Percentiles rank a stretch among this genome's conserved stretches.
Evolutionary conservation across 1,140 invertebrate species (phyloP).

Genomic region (Ruditapes philippinarum): DNA sequence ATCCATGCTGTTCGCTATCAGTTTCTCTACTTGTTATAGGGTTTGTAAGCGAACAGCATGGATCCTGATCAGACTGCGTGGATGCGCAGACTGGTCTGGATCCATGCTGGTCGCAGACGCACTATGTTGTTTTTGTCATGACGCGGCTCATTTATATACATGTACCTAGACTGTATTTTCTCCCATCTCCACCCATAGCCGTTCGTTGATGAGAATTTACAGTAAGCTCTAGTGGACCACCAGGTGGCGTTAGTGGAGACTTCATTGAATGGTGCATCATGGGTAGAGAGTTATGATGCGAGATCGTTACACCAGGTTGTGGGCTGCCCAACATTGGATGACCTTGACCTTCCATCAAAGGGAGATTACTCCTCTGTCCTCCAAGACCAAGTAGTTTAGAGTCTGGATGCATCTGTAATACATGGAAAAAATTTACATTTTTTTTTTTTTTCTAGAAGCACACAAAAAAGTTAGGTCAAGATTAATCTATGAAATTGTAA

Average conservation of each 20-base stretch:
- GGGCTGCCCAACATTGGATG: slow-evolving; percentile 51
- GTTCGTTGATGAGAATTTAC: slow-evolving; percentile 60
- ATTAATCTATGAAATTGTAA: too few relatives aligned
- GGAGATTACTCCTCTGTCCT: slow-evolving; percentile 31
- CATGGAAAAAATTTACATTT: too few relatives aligned
- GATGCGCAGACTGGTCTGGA: too few relatives aligned
- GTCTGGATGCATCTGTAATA: slow-evolving; percentile 63
- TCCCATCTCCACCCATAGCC: slow-evolving; percentile 40
- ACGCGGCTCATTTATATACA: too few relatives aligned
- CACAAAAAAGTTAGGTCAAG: too few relatives aligned
- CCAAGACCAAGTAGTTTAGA: slow-evolving; percentile 55
- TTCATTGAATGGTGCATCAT: slow-evolving; percentile 61
- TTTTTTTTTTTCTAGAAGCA: too few relatives aligned
- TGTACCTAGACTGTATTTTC: slow-evolving; percentile 61
- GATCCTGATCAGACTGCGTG: too few relatives aligned
- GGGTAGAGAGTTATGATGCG: slow-evolving; percentile 49
- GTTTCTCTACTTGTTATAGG: too few relatives aligned
- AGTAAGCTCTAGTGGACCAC: slow-evolving; percentile 54
- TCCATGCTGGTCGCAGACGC: too few relatives aligned
- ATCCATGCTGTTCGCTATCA: too few relatives aligned
- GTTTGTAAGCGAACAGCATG: too few relatives aligned
- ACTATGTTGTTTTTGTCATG: too few relatives aligned
- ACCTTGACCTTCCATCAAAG: slow-evolving; percentile 51
- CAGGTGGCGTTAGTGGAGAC: slow-evolving; percentile 56
- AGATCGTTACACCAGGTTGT: slow-evolving; percentile 49